phyloP scores from a whole-genome alignment of 2,797 vertebrate genomes.

The Odontamblyopus lacepedii region DNA sequence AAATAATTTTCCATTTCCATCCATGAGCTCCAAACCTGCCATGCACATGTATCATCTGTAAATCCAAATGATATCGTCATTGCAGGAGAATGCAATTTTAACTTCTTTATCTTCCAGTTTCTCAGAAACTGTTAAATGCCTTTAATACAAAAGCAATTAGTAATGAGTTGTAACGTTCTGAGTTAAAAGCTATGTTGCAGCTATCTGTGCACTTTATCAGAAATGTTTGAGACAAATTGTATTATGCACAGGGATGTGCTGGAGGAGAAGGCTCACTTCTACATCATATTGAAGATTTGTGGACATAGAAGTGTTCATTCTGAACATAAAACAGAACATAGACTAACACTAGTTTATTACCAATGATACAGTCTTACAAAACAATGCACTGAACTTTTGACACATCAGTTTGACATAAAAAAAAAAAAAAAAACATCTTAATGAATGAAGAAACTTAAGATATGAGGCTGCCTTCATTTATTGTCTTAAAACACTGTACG shows the following conservation, averaged over 20 bases:
- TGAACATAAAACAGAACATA: neutral
- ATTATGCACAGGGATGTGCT: neutral
- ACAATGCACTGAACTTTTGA: neutral
- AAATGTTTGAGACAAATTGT: neutral
- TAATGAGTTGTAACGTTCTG: constrained; percentile 17
- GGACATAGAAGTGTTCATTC: neutral
- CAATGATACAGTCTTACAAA: neutral
- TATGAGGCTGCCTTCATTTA: neutral
- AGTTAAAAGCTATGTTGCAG: neutral
- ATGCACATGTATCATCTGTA: neutral
- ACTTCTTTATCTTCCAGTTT: neutral
- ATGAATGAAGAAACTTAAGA: neutral
- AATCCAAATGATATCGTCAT: neutral
- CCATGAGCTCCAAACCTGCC: no score
- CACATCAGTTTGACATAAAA: neutral
- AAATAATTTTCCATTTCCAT: no score
- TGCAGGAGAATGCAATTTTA: neutral
- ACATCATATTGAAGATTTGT: constrained; percentile 8
- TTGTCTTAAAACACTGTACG: neutral
- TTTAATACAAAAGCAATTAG: constrained; percentile 24
- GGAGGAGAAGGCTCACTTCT: neutral
- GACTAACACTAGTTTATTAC: neutral
- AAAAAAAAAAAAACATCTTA: no score
- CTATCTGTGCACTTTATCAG: constrained; percentile 55
- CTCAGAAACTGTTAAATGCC: constrained; percentile 13